phyloP scores from a whole-genome alignment of 2,888 invertebrate genomes.

The Andrena hattorfiana region DNA sequence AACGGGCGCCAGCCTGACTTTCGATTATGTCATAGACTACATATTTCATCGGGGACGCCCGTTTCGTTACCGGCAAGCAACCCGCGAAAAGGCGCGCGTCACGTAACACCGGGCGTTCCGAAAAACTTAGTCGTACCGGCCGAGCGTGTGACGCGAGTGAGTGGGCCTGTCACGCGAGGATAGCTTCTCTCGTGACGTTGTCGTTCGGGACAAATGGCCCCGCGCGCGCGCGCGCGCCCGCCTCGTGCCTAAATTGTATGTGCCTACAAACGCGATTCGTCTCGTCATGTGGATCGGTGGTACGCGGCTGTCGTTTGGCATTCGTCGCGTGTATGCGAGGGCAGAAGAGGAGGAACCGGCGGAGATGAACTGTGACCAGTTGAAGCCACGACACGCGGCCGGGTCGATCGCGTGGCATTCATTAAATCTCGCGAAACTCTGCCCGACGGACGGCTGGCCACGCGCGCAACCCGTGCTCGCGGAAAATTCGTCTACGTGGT shows the following conservation, averaged over 20 bases:
- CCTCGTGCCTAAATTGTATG: neutral
- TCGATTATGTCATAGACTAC: slow-evolving; percentile 72
- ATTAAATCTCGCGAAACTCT: slow-evolving; percentile 63
- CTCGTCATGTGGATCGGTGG: slow-evolving; percentile 45
- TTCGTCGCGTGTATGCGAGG: slow-evolving; percentile 50
- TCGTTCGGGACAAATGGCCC: neutral
- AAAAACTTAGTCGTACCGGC: neutral
- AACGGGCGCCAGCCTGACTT: slow-evolving; percentile 54
- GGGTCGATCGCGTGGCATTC: slow-evolving; percentile 66
- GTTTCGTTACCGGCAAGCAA: slow-evolving; percentile 23
- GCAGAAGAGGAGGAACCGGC: slow-evolving; percentile 57
- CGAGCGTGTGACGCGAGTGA: neutral
- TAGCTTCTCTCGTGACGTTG: neutral
- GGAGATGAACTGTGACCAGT: slow-evolving; percentile 72
- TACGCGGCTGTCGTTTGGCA: slow-evolving; percentile 54
- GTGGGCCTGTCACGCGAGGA: neutral
- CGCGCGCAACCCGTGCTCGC: neutral
- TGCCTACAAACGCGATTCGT: slow-evolving; percentile 51
- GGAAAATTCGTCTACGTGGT: slow-evolving; percentile 14
- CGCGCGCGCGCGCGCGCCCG: slow-evolving; percentile 17
- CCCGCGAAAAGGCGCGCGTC: slow-evolving; percentile 33
- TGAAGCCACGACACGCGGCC: slow-evolving; percentile 72
- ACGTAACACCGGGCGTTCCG: neutral
- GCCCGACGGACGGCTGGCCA: neutral
- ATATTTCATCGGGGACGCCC: slow-evolving; percentile 55